These are phyloP conservation scores for Steromphala cineraria DNA, from an alignment of 2,888 invertebrate species.

Conservation along the genomic window DNA sequence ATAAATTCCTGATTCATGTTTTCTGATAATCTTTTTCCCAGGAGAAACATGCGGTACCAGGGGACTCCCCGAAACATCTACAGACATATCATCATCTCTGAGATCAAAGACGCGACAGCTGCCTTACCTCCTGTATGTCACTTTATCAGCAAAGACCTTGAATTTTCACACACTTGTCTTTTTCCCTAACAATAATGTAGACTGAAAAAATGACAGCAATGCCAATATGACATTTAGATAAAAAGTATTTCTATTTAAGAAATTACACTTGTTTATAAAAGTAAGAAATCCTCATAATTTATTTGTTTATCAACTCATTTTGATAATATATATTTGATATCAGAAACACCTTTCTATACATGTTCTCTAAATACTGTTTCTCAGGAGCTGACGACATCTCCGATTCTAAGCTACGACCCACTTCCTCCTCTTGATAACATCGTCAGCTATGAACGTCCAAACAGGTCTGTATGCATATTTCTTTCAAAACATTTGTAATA, in stretches of 20 bases:
- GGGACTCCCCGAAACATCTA: slow-evolving; percentile 82
- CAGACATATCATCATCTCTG: slow-evolving; percentile 84
- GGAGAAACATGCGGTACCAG: slow-evolving; percentile 80
- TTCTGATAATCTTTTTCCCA: slow-evolving; percentile 43
- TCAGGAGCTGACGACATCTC: slow-evolving; percentile 78
- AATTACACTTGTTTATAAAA: too few relatives aligned
- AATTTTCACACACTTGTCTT: too few relatives aligned
- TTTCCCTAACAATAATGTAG: background rate
- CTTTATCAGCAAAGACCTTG: background rate
- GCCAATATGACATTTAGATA: too few relatives aligned
- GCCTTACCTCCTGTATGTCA: slow-evolving; percentile 76
- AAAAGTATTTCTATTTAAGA: too few relatives aligned
- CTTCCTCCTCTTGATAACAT: slow-evolving; percentile 86
- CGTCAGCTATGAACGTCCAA: slow-evolving; percentile 81
- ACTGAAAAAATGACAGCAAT: too few relatives aligned
- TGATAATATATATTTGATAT: too few relatives aligned
- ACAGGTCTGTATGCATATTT: slow-evolving; percentile 53
- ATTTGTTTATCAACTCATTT: too few relatives aligned
- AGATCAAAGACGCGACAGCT: slow-evolving; percentile 82
- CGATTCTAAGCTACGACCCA: slow-evolving; percentile 87
- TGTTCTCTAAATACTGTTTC: too few relatives aligned
- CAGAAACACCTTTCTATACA: too few relatives aligned
- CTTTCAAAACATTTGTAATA: background rate
- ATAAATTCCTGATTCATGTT: too few relatives aligned
- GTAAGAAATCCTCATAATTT: too few relatives aligned